Evolutionary conservation across 2,888 invertebrate species (phyloP).

Genomic region (Aelia acuminata): DNA sequence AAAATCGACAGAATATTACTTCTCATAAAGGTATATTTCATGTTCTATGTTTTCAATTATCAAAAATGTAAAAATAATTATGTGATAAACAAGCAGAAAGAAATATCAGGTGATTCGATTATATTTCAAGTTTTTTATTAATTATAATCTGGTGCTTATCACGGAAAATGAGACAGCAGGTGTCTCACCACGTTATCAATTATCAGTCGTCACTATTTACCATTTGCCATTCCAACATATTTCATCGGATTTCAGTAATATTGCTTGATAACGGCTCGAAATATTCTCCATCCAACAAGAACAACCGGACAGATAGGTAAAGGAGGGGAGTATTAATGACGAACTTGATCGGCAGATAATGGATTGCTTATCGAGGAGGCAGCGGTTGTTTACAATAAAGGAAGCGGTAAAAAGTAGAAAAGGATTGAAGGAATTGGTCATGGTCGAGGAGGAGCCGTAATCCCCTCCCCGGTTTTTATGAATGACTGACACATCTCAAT

Average conservation of each 20-base stretch:
- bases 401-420: conserved; percentile 38
- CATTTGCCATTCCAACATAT: background rate
- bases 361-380: background rate
- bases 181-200: background rate
- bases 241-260: background rate
- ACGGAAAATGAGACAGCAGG: background rate
- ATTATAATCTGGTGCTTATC: background rate
- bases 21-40: background rate
- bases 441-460: conserved; percentile 12
- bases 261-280: background rate
- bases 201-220: background rate
- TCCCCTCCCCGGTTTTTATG: conserved; percentile 34
- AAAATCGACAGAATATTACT: conserved; percentile 66
- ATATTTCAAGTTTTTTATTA: no score
- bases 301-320: background rate
- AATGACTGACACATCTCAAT: conserved; percentile 48
- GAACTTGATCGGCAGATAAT: background rate
- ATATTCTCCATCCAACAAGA: background rate
- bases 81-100: no score
- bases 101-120: no score
- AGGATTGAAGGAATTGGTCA: conserved; percentile 42
- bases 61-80: background rate
- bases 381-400: conserved; percentile 34
- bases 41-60: no score
- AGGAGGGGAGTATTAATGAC: background rate